These are phyloP conservation scores for Saccostrea cuccullata DNA, from an alignment of 1,140 invertebrate genomes.

Conservation along the genomic window DNA sequence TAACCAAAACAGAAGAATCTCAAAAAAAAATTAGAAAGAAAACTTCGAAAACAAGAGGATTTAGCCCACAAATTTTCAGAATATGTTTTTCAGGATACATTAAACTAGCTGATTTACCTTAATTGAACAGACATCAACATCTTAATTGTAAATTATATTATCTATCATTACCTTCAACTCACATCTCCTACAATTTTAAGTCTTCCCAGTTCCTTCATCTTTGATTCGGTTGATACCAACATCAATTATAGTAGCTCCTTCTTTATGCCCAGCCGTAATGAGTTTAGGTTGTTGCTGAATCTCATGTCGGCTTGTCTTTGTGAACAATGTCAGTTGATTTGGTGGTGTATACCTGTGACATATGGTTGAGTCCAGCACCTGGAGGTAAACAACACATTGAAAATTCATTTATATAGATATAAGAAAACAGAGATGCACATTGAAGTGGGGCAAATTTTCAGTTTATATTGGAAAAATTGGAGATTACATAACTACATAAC, in stretches of 20 bases:
- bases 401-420: background rate
- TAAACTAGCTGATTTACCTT: too few relatives aligned
- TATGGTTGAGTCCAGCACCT: slow-evolving; percentile 88
- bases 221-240: slow-evolving; percentile 89
- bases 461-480: too few relatives aligned
- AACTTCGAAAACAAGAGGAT: too few relatives aligned
- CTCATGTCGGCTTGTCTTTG: slow-evolving; percentile 88
- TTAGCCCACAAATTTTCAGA: too few relatives aligned
- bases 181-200: slow-evolving; percentile 92
- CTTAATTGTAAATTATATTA: too few relatives aligned
- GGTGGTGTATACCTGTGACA: slow-evolving; percentile 91
- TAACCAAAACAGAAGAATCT: too few relatives aligned
- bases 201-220: slow-evolving; percentile 83
- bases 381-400: slow-evolving; percentile 64
- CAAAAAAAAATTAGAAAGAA: too few relatives aligned
- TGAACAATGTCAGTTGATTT: slow-evolving; percentile 85
- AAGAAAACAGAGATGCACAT: background rate
- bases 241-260: slow-evolving; percentile 92
- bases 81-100: too few relatives aligned
- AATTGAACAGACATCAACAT: too few relatives aligned
- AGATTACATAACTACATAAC: too few relatives aligned
- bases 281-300: slow-evolving; percentile 88
- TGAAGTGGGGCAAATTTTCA: too few relatives aligned
- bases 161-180: slow-evolving; percentile 83
- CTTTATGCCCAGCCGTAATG: slow-evolving; percentile 91